Evolutionary conservation across 2,888 invertebrate species (phyloP).

Genomic region (Formica aserva): DNA sequence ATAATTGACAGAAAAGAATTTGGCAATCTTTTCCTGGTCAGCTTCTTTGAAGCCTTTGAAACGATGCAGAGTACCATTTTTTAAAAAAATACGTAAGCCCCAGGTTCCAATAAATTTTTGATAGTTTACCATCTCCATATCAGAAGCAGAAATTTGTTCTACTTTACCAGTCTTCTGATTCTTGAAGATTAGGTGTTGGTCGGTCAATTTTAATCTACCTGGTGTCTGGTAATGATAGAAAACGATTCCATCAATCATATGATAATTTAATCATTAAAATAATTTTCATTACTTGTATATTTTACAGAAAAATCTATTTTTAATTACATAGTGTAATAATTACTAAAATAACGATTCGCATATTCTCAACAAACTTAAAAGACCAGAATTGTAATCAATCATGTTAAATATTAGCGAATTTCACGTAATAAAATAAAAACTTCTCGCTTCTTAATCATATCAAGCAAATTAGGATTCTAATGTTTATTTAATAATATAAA

Average conservation of each 20-base stretch:
- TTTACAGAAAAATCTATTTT: background rate
- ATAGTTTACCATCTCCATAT: slow-evolving; percentile 96
- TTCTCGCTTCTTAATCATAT: background rate
- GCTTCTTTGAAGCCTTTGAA: slow-evolving; percentile 97
- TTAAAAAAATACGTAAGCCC: slow-evolving; percentile 95
- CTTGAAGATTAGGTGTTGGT: slow-evolving; percentile 96
- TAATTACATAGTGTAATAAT: background rate
- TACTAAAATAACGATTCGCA: background rate
- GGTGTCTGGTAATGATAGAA: slow-evolving; percentile 89
- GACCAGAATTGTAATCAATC: background rate
- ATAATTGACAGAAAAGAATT: slow-evolving; percentile 94
- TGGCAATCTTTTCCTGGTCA: slow-evolving; percentile 96
- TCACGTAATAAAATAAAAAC: background rate
- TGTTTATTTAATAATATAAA: background rate
- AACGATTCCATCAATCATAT: slow-evolving; percentile 8
- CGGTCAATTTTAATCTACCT: slow-evolving; percentile 96
- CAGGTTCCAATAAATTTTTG: slow-evolving; percentile 96
- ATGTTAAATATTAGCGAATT: background rate
- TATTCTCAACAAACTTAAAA: background rate
- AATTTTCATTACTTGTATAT: slow-evolving; percentile 19
- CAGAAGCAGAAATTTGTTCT: slow-evolving; percentile 93
- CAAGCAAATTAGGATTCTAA: background rate
- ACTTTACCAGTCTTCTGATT: slow-evolving; percentile 98
- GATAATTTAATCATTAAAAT: background rate
- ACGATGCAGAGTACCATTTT: slow-evolving; percentile 95